Conservation (phyloP, 2,888 invertebrate species). For the Drosophila recens region DNA sequence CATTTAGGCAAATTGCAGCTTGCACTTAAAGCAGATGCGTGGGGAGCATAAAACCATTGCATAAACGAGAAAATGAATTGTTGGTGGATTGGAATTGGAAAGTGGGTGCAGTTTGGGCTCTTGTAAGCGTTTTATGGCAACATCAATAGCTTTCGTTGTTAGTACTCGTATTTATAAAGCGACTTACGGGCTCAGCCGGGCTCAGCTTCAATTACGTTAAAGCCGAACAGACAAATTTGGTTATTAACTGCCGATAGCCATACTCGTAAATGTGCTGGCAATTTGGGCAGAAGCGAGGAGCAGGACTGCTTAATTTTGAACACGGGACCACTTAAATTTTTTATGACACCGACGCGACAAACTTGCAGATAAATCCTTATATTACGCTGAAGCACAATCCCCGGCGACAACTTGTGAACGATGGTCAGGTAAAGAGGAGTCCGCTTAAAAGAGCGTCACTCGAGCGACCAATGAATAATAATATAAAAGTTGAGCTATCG, state of each 20-base stretch:
- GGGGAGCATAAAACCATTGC: constrained; percentile 12
- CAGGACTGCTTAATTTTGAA: constrained; percentile 21
- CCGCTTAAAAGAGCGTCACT: neutral
- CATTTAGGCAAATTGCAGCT: constrained; percentile 61
- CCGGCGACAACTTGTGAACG: neutral
- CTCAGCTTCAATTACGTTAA: constrained; percentile 41
- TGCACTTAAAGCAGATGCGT: constrained; percentile 55
- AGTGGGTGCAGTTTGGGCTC: neutral
- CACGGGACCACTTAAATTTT: constrained; percentile 51
- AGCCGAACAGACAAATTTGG: constrained; percentile 71
- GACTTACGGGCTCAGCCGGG: constrained; percentile 1
- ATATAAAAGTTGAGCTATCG: constrained; percentile 42
- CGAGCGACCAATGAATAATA: constrained; percentile 13
- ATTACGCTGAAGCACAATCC: neutral
- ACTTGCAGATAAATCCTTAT: constrained; percentile 40
- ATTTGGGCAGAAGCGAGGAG: neutral
- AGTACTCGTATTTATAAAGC: constrained; percentile 6
- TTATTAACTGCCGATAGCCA: constrained; percentile 64
- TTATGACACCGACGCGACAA: constrained; percentile 59
- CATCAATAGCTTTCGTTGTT: constrained; percentile 13
- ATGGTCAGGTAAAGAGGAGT: constrained; percentile 19
- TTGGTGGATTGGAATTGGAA: constrained; percentile 2
- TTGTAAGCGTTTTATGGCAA: constrained; percentile 39
- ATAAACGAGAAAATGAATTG: constrained; percentile 35
- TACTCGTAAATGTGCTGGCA: constrained; percentile 43